Evolutionary conservation across 2,113 vertebrate genomes (phyloP).

Genomic region (Strix uralensis): DNA sequence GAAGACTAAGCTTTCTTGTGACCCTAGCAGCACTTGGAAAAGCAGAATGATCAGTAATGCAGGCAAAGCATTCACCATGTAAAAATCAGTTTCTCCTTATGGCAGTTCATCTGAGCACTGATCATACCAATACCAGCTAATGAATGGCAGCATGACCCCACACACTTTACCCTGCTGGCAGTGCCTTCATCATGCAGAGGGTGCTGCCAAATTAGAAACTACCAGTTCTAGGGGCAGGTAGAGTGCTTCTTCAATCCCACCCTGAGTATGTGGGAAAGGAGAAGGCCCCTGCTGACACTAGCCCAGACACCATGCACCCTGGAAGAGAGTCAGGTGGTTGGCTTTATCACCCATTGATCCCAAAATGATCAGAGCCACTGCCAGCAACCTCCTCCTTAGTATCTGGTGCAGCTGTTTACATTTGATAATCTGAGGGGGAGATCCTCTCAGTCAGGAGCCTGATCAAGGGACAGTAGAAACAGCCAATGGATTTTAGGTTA

Average conservation of each 20-base stretch:
- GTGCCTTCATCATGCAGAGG: background rate
- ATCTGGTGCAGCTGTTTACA: background rate
- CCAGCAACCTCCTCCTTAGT: background rate
- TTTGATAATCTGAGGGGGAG: background rate
- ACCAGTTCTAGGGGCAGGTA: background rate
- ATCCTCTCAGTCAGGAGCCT: background rate
- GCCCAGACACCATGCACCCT: rapidly evolving
- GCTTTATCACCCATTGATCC: background rate
- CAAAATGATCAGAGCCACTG: background rate
- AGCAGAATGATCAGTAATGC: background rate
- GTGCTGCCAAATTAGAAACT: background rate
- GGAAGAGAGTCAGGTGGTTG: background rate
- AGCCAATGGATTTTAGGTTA: background rate
- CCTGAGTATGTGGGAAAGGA: background rate
- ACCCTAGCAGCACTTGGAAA: background rate
- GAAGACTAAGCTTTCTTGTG: background rate
- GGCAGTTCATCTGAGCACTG: background rate
- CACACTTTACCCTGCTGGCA: background rate
- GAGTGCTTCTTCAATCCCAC: background rate
- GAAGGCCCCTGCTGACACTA: background rate
- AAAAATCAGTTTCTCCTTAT: background rate
- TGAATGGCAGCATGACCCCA: background rate
- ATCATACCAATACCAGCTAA: background rate
- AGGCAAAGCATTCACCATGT: background rate
- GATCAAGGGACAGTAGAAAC: background rate